Conservation (phyloP, 2,888 invertebrate genomes). For the Laothoe populi region DNA sequence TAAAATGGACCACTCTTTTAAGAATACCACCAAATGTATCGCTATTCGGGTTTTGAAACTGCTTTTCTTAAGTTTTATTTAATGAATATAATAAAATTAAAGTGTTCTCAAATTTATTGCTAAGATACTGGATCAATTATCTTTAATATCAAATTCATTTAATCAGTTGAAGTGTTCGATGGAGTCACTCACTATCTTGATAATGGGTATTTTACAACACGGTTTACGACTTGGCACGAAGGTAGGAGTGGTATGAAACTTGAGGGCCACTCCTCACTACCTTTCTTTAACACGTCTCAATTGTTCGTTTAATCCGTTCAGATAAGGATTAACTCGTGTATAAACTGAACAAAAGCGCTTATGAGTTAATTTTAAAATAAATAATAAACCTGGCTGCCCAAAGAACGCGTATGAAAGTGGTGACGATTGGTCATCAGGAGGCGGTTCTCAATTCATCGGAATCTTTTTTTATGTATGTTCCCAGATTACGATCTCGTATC, state of each 20-base stretch:
- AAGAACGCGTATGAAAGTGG: no score
- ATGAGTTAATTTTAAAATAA: no score
- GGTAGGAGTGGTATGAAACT: constrained; percentile 11
- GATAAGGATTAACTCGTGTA: background rate
- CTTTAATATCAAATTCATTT: constrained; percentile 8
- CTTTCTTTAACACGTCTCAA: background rate
- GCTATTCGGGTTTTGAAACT: no score
- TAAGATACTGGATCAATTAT: constrained; percentile 34
- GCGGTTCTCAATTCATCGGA: no score
- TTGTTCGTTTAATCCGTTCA: background rate
- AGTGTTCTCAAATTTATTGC: background rate
- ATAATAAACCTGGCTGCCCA: no score
- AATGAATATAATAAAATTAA: background rate
- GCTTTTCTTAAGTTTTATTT: no score
- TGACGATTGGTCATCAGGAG: no score
- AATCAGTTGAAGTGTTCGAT: constrained; percentile 11
- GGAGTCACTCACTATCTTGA: constrained; percentile 5
- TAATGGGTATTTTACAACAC: constrained; percentile 5
- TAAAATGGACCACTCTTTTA: no score
- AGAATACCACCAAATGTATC: no score
- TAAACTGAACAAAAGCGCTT: background rate
- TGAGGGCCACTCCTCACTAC: constrained; percentile 7
- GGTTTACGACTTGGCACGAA: constrained; percentile 3
- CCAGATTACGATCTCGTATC: no score
- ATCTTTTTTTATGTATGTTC: no score